These are phyloP conservation scores for Eurytemora carolleeae DNA, from an alignment of 1,140 invertebrate species.

Conservation along the genomic window DNA sequence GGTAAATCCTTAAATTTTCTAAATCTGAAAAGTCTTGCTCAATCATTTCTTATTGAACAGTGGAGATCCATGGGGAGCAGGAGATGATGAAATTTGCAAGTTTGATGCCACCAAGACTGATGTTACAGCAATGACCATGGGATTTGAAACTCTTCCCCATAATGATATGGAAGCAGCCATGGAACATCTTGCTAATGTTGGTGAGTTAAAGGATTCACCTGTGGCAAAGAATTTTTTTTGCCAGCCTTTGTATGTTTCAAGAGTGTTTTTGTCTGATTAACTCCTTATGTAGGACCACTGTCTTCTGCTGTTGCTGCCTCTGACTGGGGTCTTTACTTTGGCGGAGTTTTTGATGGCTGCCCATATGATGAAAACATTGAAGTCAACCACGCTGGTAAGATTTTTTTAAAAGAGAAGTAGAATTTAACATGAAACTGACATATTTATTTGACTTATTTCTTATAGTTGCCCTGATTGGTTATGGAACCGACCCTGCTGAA, in stretches of 20 bases:
- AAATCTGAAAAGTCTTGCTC: too few species aligned
- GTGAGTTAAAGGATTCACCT: too few species aligned
- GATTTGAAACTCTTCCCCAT: slow-evolving; percentile 22
- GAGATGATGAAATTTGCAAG: neutral
- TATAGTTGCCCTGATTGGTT: slow-evolving; percentile 24
- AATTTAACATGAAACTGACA: too few species aligned
- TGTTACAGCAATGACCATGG: slow-evolving; percentile 16
- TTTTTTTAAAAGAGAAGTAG: too few species aligned
- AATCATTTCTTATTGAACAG: too few species aligned
- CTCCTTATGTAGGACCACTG: slow-evolving; percentile 12
- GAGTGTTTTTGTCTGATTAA: too few species aligned
- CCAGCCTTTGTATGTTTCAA: too few species aligned
- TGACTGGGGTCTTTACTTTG: neutral
- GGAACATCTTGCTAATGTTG: slow-evolving; percentile 11
- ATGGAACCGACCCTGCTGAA: slow-evolving; percentile 21
- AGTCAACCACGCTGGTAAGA: slow-evolving; percentile 33
- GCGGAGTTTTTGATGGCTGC: slow-evolving; percentile 11
- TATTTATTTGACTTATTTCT: too few species aligned
- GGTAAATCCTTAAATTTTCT: too few species aligned
- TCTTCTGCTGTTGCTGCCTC: slow-evolving; percentile 18
- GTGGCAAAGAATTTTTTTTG: too few species aligned
- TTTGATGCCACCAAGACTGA: neutral
- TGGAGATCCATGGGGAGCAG: too few species aligned
- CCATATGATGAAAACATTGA: neutral
- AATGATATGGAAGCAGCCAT: slow-evolving; percentile 15